phyloP scores from a whole-genome alignment of 1,140 invertebrate species.

The Euwallacea fornicatus region DNA sequence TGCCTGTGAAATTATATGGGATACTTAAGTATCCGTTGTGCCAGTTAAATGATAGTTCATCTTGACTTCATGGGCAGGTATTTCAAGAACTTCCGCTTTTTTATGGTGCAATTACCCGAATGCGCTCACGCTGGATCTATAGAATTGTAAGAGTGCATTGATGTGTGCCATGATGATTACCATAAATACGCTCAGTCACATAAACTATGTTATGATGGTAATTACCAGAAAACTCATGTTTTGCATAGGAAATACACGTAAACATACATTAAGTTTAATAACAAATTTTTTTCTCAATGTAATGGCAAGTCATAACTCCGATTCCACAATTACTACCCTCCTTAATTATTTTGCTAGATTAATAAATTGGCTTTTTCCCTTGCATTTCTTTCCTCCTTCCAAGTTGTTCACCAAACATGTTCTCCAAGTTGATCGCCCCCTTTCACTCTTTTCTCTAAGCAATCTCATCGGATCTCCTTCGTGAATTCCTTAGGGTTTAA shows the following conservation, averaged over 20 bases:
- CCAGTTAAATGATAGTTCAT: constrained; percentile 28
- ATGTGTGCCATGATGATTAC: constrained; percentile 11
- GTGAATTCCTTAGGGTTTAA: constrained; percentile 23
- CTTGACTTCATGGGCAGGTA: constrained; percentile 18
- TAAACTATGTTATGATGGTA: neutral
- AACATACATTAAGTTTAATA: too few relatives aligned
- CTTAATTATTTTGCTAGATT: too few relatives aligned
- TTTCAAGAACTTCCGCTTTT: constrained; percentile 35
- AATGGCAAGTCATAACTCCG: too few relatives aligned
- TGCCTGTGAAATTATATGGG: neutral
- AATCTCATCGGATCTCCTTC: constrained; percentile 24
- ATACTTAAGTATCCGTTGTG: constrained; percentile 16
- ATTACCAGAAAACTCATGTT: neutral
- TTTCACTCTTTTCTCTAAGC: too few relatives aligned
- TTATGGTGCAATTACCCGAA: constrained; percentile 23
- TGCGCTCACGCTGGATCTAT: constrained; percentile 8
- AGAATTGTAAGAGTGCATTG: constrained; percentile 3
- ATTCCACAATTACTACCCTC: too few relatives aligned
- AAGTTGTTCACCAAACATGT: too few relatives aligned
- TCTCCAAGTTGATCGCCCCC: too few relatives aligned
- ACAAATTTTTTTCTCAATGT: too few relatives aligned
- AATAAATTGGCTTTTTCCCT: too few relatives aligned
- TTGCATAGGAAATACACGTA: too few relatives aligned
- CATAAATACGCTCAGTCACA: constrained; percentile 1
- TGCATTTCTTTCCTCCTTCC: too few relatives aligned